Evolutionary conservation across 2,888 invertebrate genomes (phyloP), one percentile per base, ranked within the genome.

Genomic region (Odontocolon sp.): DNA sequence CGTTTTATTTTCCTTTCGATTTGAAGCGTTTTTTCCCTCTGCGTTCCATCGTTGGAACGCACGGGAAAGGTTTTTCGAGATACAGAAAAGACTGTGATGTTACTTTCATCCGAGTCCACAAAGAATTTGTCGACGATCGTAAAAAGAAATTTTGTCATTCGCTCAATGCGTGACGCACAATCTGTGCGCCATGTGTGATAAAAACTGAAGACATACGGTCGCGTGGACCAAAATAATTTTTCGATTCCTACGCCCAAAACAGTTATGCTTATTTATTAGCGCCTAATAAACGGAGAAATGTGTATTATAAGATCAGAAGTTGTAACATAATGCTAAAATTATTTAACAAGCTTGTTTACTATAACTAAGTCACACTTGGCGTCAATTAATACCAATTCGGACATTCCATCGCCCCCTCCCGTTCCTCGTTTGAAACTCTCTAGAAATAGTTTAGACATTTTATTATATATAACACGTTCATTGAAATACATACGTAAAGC

Each of bases 321-420:
- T 11, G n/a, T 40, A 21, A 33, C 28, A 23, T 52, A 31, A 40
- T 54, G 36, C 36, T 38, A 23, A 4, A 23, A 31, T 6, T 63
- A 57, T 59, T 54, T 18, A 33, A 50, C 64, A 47, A 64, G 42
- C 28, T 57, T 66, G 57, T 64, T 69, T 52, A 21, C 47, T 18
- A 18, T 18, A 18, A 4, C 16, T 31, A 28, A 16, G 36, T 23
- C 28, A 21, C 18, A 28, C 6, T 26, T 23, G 16, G 52, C 14
- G 3, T 14, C 50, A 64, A 69, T 75, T 75, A 57, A 64, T 42
- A 57, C 45, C 69, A 75, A 75, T 69, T 69, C 56, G 18, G 31
- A 42, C 16, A 63, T 74, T 57, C 26, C 26, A 38, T 31, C 31
- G 14, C n/a, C 9, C 16, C 16, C 28, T 36, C 14, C 5, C 42